A percentile compares a stretch with the other conserved stretches of the same genome.
Conservation (phyloP, 2,797 vertebrate species). For the Gouania willdenowi region DNA sequence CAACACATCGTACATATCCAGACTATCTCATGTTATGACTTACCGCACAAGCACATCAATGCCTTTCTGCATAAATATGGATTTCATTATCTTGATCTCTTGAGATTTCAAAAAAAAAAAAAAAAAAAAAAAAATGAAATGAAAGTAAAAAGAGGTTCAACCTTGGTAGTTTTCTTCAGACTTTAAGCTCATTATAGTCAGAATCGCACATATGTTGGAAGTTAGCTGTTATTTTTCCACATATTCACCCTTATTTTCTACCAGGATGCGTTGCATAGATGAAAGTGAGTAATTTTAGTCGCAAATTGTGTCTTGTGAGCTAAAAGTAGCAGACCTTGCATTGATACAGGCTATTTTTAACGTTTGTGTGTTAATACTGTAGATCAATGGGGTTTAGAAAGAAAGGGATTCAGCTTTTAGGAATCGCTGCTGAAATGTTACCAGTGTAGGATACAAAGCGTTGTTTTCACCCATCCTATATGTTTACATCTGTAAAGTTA, state of each 20-base stretch:
- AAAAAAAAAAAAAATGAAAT: conserved; percentile 12
- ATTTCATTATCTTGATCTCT: conserved; percentile 18
- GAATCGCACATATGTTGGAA: conserved; percentile 4
- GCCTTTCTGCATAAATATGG: conserved; percentile 23
- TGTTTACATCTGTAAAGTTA: too few species aligned
- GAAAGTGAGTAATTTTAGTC: conserved; percentile 50
- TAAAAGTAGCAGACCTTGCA: conserved; percentile 47
- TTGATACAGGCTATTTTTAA: too few species aligned
- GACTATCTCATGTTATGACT: conserved; percentile 32
- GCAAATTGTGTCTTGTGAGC: conserved; percentile 39
- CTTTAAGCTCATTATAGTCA: conserved; percentile 26
- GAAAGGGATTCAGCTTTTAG: too few species aligned
- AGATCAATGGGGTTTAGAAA: too few species aligned
- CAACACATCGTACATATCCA: conserved; percentile 7
- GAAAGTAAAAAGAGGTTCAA: conserved; percentile 10
- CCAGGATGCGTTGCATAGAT: conserved; percentile 41
- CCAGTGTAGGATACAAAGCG: too few species aligned
- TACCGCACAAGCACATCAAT: conserved; percentile 21
- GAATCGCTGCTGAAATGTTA: too few species aligned
- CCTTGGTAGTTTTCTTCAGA: conserved; percentile 24
- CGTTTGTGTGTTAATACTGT: too few species aligned
- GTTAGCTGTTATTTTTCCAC: conserved; percentile 40
- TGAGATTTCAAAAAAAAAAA: conserved; percentile 14
- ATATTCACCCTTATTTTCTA: conserved; percentile 45
- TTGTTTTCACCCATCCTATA: too few species aligned